Base-by-base conservation (phyloP, 2,113 vertebrate species). In the Suncus etruscus region DNA sequence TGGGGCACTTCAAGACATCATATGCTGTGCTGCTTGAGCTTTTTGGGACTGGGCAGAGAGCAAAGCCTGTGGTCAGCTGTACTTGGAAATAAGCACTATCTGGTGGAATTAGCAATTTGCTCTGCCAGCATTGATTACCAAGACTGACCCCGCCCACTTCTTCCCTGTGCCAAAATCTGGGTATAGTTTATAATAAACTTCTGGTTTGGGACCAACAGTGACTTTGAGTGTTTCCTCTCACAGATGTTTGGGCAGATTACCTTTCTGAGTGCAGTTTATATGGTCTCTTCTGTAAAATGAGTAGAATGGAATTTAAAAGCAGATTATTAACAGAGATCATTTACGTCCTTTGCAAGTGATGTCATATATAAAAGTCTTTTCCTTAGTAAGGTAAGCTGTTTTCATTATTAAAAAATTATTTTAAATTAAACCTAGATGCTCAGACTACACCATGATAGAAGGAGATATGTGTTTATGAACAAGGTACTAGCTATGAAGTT, bases 151-250 rank as follows among this genome's bases (percentile, higher is more conserved):
- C 70, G 54, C 20, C 54, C 70, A 54, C 25, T 86, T 88, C 15
- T 45, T 68, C 65, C 27, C 75, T 66, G n/a, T 83, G 76, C 79
- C 82, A 91, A 91, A 89, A 83, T 96, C 75, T 45, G 83, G 45
- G 85, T 92, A 78, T 80, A 48, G 27, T 86, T 94, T 93, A 63
- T 61, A 90, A 80, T 76, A 91, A 94, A 78, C 69, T 68, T 92
- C 75, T 87, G 70, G 47, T 91, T 91, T 79, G 31, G 48, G 54
- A 63, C 47, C 86, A 91, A n/a, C n/a, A 24, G 74, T 92, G 20
- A 16, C 73, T 92, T 88, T 45, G 39, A 89, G 78, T 68, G 78
- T 58, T 76, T 94, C 91, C 74, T 77, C 27, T 32, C n/a, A 61
- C 72, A 88, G 61, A 89, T 92, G 73, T 90, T 91, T 94, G 58